Conservation (phyloP, 2,888 invertebrate genomes). For the Drosophila nr. fundita region DNA sequence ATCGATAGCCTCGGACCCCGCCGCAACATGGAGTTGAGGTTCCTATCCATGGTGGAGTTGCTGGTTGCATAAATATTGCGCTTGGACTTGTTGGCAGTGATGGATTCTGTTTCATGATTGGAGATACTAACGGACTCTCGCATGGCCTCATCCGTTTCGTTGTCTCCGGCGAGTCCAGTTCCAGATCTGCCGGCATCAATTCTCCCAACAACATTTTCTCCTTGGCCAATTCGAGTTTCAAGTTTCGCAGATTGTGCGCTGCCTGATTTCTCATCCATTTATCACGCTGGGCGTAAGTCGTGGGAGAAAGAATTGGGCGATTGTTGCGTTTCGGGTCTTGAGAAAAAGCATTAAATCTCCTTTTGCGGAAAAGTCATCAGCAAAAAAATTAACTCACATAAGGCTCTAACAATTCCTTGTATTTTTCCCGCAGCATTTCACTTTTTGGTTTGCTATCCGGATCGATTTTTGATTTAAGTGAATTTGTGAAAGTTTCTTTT, state of each 20-base stretch:
- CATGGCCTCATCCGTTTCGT: not conserved
- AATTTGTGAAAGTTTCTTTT: not conserved
- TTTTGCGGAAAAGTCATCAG: not conserved
- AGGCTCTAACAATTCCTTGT: not conserved
- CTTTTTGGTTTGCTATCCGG: not conserved
- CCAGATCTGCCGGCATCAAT: not conserved
- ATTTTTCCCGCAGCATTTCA: not conserved
- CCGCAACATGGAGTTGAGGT: too few relatives aligned
- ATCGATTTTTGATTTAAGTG: not conserved
- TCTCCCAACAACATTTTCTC: not conserved
- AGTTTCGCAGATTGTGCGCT: not conserved
- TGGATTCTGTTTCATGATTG: not conserved
- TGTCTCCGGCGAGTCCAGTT: not conserved
- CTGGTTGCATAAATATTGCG: not conserved
- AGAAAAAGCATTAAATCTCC: not conserved
- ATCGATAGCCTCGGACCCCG: too few relatives aligned
- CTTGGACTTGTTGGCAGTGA: not conserved
- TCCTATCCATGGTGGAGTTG: too few relatives aligned
- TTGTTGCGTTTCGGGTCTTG: not conserved
- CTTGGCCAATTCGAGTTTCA: not conserved
- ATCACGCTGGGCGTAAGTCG: not conserved
- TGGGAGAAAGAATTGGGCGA: not conserved
- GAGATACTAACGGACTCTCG: not conserved
- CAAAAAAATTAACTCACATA: not conserved
- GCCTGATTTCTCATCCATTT: constrained; percentile 2